Evolutionary conservation across 1,140 invertebrate species (phyloP), one percentile per base, ranked within the genome.

Genomic region (Tribolium madens): DNA sequence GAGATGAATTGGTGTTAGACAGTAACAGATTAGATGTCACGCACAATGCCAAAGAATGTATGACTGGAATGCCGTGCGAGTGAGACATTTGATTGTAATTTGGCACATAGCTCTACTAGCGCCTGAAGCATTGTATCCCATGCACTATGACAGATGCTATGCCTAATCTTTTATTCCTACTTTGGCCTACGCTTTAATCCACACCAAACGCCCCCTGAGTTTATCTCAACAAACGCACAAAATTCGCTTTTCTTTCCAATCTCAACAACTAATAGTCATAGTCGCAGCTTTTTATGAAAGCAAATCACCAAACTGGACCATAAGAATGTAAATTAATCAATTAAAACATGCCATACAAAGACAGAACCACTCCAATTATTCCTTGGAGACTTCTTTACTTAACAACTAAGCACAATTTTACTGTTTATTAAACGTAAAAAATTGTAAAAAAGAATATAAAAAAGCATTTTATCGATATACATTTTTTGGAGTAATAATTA

Each of bases 81-180:
- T 82, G 81, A 83, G 81, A 83, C 78, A 80, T 81, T 81, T 83
- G 78, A 82, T 82, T 77, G 82, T 80, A 84, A 84, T 84, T 84
- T 84, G 83, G 83, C 83, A 84, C 83, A 84, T 84, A 83, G 76
- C 71, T 77, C 71, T 70, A 81, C 36, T 50, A 76, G 48, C 73
- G 81, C 78, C 79, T 81, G 57, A 72, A 76, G 81, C 81, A 78
- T 78, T 78, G 75, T 77, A 50, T 76, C 77, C 52, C 31, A 52
- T 76, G 75, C 75, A 79, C 74, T 73, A 76, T 80, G 79, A 75
- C 77, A 78, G 36, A 48, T 75, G 21, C 36, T 77, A n/a, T 77
- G 52, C 48, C 64, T 48, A 71, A 48, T 26, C 3, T 71, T 52
- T 47, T 47, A 48, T 31, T 50, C 17, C 48, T 5, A 73, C 9